Percentiles rank a stretch among this genome's conserved stretches.
Evolutionary conservation across 2,113 vertebrate species (phyloP).

Genomic region (Austrofundulus limnaeus): DNA sequence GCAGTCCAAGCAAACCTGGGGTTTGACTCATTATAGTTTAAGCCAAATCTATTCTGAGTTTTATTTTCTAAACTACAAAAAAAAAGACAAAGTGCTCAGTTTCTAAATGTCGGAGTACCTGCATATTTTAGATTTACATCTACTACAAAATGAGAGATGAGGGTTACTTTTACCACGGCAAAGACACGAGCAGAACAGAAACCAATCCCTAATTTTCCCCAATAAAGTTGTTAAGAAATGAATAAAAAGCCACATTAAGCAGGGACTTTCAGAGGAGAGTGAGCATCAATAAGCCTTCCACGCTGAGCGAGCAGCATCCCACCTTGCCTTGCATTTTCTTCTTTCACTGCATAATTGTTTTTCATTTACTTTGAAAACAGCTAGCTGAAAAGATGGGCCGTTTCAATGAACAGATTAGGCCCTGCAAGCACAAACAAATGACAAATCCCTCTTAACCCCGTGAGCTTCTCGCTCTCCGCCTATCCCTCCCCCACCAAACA

Average conservation of each 20-base stretch:
- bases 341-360: constrained; percentile 82
- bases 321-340: constrained; percentile 47
- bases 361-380: constrained; percentile 87
- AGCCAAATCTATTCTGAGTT: constrained; percentile 66
- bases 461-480: constrained; percentile 76
- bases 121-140: background rate
- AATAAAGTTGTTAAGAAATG: constrained; percentile 27
- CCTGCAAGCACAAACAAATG: constrained; percentile 91
- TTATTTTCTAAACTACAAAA: constrained; percentile 49
- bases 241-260: constrained; percentile 25
- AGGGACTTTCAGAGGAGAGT: constrained; percentile 29
- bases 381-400: constrained; percentile 87
- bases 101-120: background rate
- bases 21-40: constrained; percentile 68
- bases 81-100: background rate
- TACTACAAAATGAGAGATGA: too few species aligned
- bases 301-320: constrained; percentile 67
- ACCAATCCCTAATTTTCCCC: background rate
- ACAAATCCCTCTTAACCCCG: constrained; percentile 97
- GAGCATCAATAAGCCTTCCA: constrained; percentile 31
- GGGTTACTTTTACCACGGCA: too few species aligned
- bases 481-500: constrained; percentile 71
- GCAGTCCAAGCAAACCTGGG: constrained; percentile 67
- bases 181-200: background rate
- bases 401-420: constrained; percentile 95